phyloP scores from a whole-genome alignment of 2,113 vertebrate species.

The Atlantisia rogersi region DNA sequence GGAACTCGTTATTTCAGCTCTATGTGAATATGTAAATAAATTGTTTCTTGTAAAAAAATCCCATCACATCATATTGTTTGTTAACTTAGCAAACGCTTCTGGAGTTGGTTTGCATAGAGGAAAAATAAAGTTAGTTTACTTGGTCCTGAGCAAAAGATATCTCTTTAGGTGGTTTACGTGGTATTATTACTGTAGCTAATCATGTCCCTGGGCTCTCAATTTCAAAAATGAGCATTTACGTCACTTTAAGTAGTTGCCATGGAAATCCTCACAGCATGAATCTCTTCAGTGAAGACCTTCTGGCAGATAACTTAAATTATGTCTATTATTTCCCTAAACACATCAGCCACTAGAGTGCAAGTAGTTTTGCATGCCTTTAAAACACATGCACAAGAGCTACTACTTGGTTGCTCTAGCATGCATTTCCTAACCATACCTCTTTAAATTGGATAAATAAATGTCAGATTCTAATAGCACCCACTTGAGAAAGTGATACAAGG shows the following conservation, averaged over 20 bases:
- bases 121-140: not conserved
- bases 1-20: not conserved
- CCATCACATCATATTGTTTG: not conserved
- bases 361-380: not conserved
- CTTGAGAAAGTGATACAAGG: not conserved
- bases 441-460: not conserved
- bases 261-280: slow-evolving; percentile 45
- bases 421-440: not conserved
- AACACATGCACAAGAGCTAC: not conserved
- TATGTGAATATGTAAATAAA: not conserved
- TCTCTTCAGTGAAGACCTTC: slow-evolving; percentile 15
- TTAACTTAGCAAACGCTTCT: not conserved
- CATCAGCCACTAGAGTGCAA: not conserved
- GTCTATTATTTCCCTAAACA: slow-evolving; percentile 2
- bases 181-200: not conserved
- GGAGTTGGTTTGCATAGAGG: not conserved
- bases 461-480: not conserved
- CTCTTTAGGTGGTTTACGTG: not conserved
- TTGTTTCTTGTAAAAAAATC: not conserved
- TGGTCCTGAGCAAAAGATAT: not conserved
- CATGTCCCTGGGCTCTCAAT: not conserved
- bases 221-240: slow-evolving; percentile 18
- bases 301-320: slow-evolving; percentile 15
- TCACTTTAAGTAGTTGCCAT: slow-evolving; percentile 51
- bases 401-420: not conserved